These are phyloP conservation scores for Ciconia stormi DNA, from an alignment of 2,113 vertebrate genomes.

Conservation along the genomic window DNA sequence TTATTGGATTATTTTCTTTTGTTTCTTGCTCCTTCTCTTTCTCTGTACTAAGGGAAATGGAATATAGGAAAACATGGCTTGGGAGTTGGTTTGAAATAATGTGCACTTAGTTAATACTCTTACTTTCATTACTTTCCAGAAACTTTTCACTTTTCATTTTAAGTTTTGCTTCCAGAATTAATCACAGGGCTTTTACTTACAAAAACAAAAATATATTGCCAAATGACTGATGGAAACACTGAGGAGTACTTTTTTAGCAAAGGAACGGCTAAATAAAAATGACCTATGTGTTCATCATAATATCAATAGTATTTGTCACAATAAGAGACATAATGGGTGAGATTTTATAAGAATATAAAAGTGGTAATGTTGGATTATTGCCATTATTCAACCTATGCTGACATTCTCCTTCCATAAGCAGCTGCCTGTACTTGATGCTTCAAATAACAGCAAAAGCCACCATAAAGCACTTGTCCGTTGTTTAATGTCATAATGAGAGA, in stretches of 20 bases:
- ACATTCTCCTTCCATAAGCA: background rate
- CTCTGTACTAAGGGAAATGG: background rate
- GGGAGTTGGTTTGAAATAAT: background rate
- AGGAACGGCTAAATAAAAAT: background rate
- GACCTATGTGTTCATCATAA: background rate
- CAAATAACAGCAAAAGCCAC: background rate
- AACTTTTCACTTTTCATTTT: background rate
- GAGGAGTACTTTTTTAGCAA: background rate
- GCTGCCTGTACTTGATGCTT: background rate
- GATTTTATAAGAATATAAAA: background rate
- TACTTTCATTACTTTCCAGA: background rate
- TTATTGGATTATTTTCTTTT: background rate
- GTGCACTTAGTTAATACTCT: background rate
- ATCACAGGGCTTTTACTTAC: background rate
- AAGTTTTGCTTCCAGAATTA: background rate
- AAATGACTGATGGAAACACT: background rate
- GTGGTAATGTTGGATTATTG: background rate
- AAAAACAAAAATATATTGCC: background rate
- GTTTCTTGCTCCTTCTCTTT: background rate
- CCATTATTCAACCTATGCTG: background rate
- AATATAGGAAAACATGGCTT: background rate
- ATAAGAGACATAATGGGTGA: background rate
- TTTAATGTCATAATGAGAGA: background rate
- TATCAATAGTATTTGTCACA: background rate
- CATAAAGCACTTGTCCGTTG: background rate